Evolutionary conservation across 2,797 vertebrate species (phyloP), one percentile per base, ranked within the genome.

Genomic region (Pseudomugil gertrudae): DNA sequence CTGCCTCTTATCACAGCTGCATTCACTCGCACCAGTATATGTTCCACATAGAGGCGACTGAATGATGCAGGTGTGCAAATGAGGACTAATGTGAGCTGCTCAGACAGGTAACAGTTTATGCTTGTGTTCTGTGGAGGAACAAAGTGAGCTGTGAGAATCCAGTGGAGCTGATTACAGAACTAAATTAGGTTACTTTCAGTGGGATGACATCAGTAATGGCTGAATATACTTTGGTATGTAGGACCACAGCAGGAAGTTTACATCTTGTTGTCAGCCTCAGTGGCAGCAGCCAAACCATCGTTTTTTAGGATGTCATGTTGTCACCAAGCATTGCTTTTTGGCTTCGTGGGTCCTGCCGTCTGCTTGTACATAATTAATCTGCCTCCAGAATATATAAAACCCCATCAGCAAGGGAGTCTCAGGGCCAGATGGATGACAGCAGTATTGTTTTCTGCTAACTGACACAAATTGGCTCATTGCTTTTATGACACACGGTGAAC

Each of bases 351-450:
- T 53, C 8, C 56, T 58, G 60, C 80, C 71, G 69, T 83, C 77
- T 78, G 80, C 69, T 75, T 72, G 52, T 69, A 47, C 56, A 40
- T 53, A 77, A 81, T 78, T 71, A 59, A 62, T 71, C 50, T 21
- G 32, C 14, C 63, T 77, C 53, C 60, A 68, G 56, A 66, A 53
- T 57, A 64, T 52, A 50, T 43, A 9, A 68, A 72, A 76, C 63
- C 61, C 38, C 62, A 57, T 66, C 54, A 30, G 51, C 53, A 33
- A 74, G 23, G 57, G 47, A 53, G 60, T 69, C 61, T 66, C 47
- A 1, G 45, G 51, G 69, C 67, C 83, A 80, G 76, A 84, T 79
- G 71, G 81, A 75, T 47, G 14, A 66, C 43, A 56, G 8, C 3
- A 52, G 57, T 43, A 70, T 67, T 72, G 57, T 75, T 76, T 66